These are phyloP conservation scores for Diplodus sargus DNA, from an alignment of 2,797 vertebrate species.

Conservation along the genomic window DNA sequence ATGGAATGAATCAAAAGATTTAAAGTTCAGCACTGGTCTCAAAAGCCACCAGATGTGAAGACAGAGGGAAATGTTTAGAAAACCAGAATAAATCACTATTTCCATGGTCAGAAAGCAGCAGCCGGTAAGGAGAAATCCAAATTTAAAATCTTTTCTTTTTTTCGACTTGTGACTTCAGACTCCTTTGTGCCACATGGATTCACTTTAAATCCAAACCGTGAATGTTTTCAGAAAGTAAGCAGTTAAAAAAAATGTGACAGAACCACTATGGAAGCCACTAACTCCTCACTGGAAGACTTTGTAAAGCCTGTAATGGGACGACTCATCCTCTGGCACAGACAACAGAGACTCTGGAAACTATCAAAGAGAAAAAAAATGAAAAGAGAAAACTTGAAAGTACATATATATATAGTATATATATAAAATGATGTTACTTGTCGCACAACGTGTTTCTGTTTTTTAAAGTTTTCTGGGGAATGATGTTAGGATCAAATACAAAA, in stretches of 20 bases:
- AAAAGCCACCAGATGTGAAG: neutral
- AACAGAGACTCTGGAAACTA: slow-evolving; percentile 53
- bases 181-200: slow-evolving; percentile 71
- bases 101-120: slow-evolving; percentile 56
- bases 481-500: slow-evolving; percentile 64
- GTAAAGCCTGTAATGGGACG: slow-evolving; percentile 12
- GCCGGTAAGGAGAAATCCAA: slow-evolving; percentile 6
- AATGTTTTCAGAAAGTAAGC: slow-evolving; percentile 64
- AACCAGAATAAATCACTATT: slow-evolving; percentile 16
- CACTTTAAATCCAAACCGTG: slow-evolving; percentile 55
- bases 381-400: slow-evolving; percentile 67
- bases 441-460: slow-evolving; percentile 81
- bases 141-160: slow-evolving; percentile 33
- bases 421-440: slow-evolving; percentile 78
- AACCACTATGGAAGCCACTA: slow-evolving; percentile 33
- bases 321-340: slow-evolving; percentile 45
- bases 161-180: slow-evolving; percentile 56
- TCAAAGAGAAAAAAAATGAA: slow-evolving; percentile 40
- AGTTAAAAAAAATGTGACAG: slow-evolving; percentile 12
- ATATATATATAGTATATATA: slow-evolving; percentile 69
- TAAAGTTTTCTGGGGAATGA: slow-evolving; percentile 69
- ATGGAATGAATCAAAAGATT: slow-evolving; percentile 12
- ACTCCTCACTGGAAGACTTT: slow-evolving; percentile 44
- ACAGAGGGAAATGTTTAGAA: slow-evolving; percentile 1
- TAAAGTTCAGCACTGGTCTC: neutral